Conservation (phyloP, 1,140 invertebrate species). For the Streblospio benedicti region DNA sequence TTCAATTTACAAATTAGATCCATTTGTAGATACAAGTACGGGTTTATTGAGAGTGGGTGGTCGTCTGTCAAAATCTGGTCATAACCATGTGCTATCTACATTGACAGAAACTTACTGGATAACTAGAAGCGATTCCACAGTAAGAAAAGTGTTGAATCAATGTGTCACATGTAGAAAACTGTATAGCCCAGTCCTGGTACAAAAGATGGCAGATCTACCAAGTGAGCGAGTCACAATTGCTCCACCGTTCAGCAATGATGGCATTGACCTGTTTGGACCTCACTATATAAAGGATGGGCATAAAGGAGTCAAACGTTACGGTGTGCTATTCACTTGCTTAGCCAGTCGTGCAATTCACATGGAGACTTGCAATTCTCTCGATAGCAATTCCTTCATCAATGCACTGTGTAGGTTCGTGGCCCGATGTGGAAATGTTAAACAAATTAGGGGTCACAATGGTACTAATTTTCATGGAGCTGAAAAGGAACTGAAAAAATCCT, state of each 20-base stretch:
- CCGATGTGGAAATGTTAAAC: constrained; percentile 28
- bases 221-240: background rate
- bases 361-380: constrained; percentile 36
- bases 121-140: background rate
- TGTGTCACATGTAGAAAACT: background rate
- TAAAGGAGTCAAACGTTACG: constrained; percentile 14
- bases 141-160: background rate
- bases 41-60: background rate
- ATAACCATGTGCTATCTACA: background rate
- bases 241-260: background rate
- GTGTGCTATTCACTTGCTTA: constrained; percentile 18
- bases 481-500: constrained; percentile 8
- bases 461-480: constrained; percentile 40
- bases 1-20: background rate
- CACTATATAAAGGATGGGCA: background rate
- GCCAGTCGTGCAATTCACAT: constrained; percentile 24
- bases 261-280: background rate
- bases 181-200: background rate
- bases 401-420: constrained; percentile 43
- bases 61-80: background rate
- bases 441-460: constrained; percentile 39
- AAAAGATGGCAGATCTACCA: background rate
- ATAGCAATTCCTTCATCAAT: constrained; percentile 39
- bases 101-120: background rate
- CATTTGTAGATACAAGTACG: background rate